These are phyloP conservation scores for Drosophila atripex DNA, from an alignment of 2,888 invertebrate genomes.

Conservation along the genomic window DNA sequence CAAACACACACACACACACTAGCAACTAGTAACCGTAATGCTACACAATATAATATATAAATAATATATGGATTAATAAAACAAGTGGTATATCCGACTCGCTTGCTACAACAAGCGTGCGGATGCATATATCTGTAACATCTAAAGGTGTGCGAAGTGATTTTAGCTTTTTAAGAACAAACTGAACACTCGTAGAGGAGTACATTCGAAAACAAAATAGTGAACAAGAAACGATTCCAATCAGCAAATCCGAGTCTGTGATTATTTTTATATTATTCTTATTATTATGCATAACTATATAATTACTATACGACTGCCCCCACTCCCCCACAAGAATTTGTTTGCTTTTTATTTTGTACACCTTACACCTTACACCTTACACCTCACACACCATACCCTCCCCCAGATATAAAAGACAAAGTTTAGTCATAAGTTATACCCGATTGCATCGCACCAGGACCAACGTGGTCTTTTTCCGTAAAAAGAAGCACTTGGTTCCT, in stretches of 20 bases:
- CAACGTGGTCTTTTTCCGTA: conserved; percentile 1
- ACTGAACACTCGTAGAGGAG: conserved; percentile 28
- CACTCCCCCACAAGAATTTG: conserved; percentile 15
- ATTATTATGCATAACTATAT: conserved; percentile 46
- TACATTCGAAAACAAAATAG: conserved; percentile 11
- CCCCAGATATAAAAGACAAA: conserved; percentile 11
- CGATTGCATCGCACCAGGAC: conserved; percentile 4
- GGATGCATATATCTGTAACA: conserved; percentile 18
- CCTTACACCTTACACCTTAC: too few relatives aligned
- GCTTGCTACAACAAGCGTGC: conserved; percentile 28
- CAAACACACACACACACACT: conserved; percentile 13
- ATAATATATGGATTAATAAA: conserved; percentile 60
- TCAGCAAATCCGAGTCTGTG: conserved; percentile 71
- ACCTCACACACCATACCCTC: too few relatives aligned
- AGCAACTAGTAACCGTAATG: conserved; percentile 40
- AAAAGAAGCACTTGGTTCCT: not conserved
- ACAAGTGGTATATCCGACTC: conserved; percentile 26
- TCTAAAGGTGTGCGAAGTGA: conserved; percentile 41
- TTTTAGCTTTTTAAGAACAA: conserved; percentile 41
- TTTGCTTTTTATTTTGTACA: conserved; percentile 30
- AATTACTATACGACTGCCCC: conserved; percentile 20
- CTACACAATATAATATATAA: conserved; percentile 34
- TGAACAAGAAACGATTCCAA: conserved; percentile 37
- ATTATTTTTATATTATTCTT: conserved; percentile 62
- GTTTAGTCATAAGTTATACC: conserved; percentile 16